Base-by-base conservation (phyloP, 2,113 vertebrate genomes). In the Tor tambroides region DNA sequence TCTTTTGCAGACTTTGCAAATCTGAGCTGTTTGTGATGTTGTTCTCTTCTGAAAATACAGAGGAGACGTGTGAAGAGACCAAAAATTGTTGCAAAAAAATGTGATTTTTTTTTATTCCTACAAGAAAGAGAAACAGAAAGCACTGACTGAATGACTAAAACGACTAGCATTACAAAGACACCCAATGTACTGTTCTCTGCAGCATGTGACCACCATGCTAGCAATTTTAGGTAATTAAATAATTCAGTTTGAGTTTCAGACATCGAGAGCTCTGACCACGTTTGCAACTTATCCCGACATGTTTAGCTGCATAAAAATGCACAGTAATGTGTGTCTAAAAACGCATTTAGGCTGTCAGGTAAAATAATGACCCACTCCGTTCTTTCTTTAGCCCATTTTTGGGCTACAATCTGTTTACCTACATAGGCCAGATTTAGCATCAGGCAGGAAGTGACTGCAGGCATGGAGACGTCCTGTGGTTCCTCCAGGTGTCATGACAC, bases 401-500 rank as follows among this genome's bases (percentile, higher is more conserved):
- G 46, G 46, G 71, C 35, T 85, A 75, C 79, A 76, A 28, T 88
- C 84, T 86, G 80, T 86, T 91, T 75, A 88, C 78, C 86, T 86
- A 35, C 46, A 82, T 72, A 82, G n/a, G 74, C 49, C 82, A 71
- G 87, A 89, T 88, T 87, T 87, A 77, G 82, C 76, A 77, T 85
- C 21, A 83, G 84, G 46, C 28, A 80, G 80, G 85, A 86, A 88
- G 84, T 72, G 72, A 46, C 80, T 82, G 85, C 86, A 83, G 88
- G 84, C 76, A 75, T 5, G 30, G 38, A 26, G 84, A 38, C 19
- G 63, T 82, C 90, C 83, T 79, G 80, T 86, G 35, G 88, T 65
- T 89, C 75, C 83, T 71, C 90, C 90, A 90, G 88, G 85, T 92
- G 89, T 90, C 84, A 67, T 76, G 28, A 51, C 82, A 15, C 74